These are phyloP conservation scores for Ellobius talpinus DNA, from an alignment of 2,113 vertebrate genomes.

Conservation along the genomic window DNA sequence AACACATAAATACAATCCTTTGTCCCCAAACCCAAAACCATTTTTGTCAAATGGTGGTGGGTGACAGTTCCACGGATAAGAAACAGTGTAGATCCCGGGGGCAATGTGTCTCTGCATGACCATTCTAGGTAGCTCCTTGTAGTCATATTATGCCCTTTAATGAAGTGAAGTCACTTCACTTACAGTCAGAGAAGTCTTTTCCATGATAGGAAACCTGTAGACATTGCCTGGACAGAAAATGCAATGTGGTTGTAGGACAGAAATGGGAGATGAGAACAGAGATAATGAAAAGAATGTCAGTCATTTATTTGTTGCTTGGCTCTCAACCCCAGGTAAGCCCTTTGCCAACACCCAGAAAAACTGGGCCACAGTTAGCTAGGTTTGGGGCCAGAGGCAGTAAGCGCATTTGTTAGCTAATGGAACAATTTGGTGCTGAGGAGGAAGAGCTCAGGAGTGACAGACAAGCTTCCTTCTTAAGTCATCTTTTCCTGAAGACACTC, in stretches of 20 bases:
- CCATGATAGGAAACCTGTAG: not conserved
- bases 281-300: constrained; percentile 20
- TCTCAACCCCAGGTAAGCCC: not conserved
- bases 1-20: not conserved
- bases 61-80: not conserved
- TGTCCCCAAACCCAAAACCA: not conserved
- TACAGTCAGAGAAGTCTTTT: not conserved
- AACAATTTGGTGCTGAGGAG: constrained; percentile 52
- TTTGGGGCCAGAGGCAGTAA: constrained; percentile 27
- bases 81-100: not conserved
- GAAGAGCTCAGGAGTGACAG: constrained; percentile 58
- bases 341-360: constrained; percentile 37
- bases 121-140: not conserved
- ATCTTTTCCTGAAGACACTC: not conserved
- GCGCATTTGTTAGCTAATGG: constrained; percentile 65
- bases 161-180: not conserved
- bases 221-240: not conserved
- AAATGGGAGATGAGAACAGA: constrained; percentile 56
- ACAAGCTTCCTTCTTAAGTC: constrained; percentile 26
- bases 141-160: accelerated
- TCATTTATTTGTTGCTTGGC: constrained; percentile 51
- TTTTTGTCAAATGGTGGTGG: not conserved
- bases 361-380: constrained; percentile 61
- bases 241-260: not conserved
- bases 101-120: accelerated